A percentile compares a stretch with the other conserved stretches of the same genome.
These are phyloP conservation scores for Phodopus roborovskii DNA, from an alignment of 2,113 vertebrate species.

Conservation along the genomic window DNA sequence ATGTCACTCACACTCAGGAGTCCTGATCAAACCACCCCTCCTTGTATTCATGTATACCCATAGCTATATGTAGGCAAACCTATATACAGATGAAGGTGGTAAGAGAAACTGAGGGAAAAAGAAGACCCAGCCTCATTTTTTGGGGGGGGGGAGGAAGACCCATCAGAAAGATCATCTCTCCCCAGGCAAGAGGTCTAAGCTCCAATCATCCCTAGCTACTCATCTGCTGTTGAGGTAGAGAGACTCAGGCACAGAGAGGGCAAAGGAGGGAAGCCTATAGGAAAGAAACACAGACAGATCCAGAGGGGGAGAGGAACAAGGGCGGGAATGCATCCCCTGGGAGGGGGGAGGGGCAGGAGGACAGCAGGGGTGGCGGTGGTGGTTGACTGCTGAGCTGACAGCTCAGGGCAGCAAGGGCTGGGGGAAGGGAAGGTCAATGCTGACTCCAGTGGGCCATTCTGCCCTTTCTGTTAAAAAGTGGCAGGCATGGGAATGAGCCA, in stretches of 20 bases:
- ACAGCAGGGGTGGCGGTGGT: not conserved
- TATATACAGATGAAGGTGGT: not conserved
- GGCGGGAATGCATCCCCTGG: not conserved
- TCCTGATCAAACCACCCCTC: not conserved
- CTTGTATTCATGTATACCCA: not conserved
- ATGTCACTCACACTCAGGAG: not conserved
- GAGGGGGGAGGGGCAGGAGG: not conserved
- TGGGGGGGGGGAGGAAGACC: not conserved
- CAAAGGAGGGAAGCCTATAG: not conserved
- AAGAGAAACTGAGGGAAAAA: not conserved
- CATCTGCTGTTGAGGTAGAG: not conserved
- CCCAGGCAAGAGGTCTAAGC: not conserved
- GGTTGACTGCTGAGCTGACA: constrained; percentile 59
- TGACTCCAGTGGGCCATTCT: constrained; percentile 15
- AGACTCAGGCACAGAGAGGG: not conserved
- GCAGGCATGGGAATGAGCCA: not conserved
- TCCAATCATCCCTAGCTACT: not conserved
- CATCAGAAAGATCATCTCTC: not conserved
- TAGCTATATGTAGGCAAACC: too few relatives aligned
- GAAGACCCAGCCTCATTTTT: not conserved
- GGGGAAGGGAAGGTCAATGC: not conserved
- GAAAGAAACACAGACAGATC: not conserved
- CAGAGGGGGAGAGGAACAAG: not conserved
- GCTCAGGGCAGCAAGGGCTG: not conserved
- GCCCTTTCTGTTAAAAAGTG: constrained; percentile 23